Conservation (phyloP, 2,797 vertebrate genomes). For the Triplophysa bombifrons region DNA sequence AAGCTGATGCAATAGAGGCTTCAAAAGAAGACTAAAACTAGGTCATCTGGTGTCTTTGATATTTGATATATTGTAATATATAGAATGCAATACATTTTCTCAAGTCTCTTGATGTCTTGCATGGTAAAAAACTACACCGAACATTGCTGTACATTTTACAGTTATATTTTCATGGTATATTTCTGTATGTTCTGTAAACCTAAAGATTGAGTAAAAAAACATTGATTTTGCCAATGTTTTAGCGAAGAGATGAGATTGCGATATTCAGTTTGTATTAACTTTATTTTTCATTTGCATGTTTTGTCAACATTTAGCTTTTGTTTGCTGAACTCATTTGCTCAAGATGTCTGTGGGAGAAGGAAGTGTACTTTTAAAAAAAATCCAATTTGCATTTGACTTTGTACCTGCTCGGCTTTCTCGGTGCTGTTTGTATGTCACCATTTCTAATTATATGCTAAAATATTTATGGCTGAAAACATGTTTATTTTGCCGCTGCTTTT, state of each 20-base stretch:
- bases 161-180: not conserved
- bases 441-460: constrained; percentile 78
- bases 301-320: constrained; percentile 36
- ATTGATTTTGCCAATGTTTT: no score
- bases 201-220: no score
- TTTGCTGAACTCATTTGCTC: constrained; percentile 38
- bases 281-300: constrained; percentile 44
- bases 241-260: constrained; percentile 9
- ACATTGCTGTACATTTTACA: not conserved
- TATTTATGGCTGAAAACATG: constrained; percentile 75
- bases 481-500: constrained; percentile 61
- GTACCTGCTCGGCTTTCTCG: constrained; percentile 58
- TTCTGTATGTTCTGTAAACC: not conserved
- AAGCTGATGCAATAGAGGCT: constrained; percentile 36
- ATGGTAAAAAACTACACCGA: not conserved
- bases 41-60: constrained; percentile 17
- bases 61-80: not conserved
- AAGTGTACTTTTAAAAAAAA: constrained; percentile 27
- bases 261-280: constrained; percentile 17
- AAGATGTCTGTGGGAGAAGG: constrained; percentile 35
- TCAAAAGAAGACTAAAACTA: constrained; percentile 24
- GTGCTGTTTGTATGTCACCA: constrained; percentile 64
- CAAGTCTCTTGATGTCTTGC: not conserved
- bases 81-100: not conserved
- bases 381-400: constrained; percentile 74